Evolutionary conservation across 2,113 vertebrate genomes (phyloP), one percentile per base, ranked within the genome.

Genomic region (Calcarius ornatus): DNA sequence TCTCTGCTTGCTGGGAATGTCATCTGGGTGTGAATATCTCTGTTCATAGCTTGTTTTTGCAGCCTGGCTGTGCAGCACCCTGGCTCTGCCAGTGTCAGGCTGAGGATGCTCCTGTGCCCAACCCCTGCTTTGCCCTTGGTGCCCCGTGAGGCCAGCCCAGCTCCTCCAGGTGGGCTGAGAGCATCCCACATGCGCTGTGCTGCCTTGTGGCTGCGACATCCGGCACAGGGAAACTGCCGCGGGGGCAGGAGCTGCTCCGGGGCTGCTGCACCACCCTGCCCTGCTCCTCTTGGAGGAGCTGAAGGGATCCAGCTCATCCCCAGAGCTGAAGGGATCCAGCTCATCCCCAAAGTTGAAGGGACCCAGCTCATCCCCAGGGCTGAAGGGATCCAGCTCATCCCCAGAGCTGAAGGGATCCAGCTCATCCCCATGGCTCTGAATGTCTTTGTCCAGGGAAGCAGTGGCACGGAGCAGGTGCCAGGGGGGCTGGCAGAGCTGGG

Each of bases 81-180:
- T 43, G 42, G 42, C 42, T 43, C 42, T 43, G 42, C 42, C 7
- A 6, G 7, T 43, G 17, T 43, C 42, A 43, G 42, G 42, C 42
- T 43, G 17, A 43, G 42, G 42, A 43, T 43, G 42, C 42, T 43
- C 42, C 42, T 43, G 42, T 2, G 27, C 61, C 56, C 1, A 0
- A 20, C 4, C 13, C 33, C 16, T 16, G 25, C 66, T 71, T 31
- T 0, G 0, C 19, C 73, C 57, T 5, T 0, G 2, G 42, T 21
- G 28, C 12, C 3, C 0, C 37, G 0, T 0, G 27, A 2, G 45
- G 6, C n/a, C n/a, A n/a, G n/a, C n/a, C n/a, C n/a, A n/a, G n/a
- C n/a, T n/a, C n/a, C n/a, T n/a, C n/a, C n/a, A 70, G 77, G 84
- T 43, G 59, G 63, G 76, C 87, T 72, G 83, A 54, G 51, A 4